These are phyloP conservation scores for Rhipidura dahli DNA, from an alignment of 2,113 vertebrate genomes.

Conservation along the genomic window DNA sequence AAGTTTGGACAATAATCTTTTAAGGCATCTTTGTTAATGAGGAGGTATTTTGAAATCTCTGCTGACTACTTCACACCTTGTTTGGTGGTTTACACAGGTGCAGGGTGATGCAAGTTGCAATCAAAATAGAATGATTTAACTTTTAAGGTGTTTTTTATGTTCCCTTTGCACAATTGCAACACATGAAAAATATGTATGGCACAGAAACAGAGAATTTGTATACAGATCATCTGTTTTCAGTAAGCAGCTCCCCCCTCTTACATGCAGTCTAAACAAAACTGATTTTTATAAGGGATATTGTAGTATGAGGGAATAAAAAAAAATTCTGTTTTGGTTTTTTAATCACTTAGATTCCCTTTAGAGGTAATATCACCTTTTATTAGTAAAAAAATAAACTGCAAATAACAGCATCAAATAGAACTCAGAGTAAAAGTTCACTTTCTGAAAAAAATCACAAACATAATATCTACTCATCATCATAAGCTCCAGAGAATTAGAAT, in stretches of 20 bases:
- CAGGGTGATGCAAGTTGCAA: not conserved
- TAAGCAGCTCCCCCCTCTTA: rapidly evolving
- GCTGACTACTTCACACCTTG: not conserved
- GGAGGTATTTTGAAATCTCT: not conserved
- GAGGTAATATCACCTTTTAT: not conserved
- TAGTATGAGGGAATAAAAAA: not conserved
- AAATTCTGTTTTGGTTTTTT: not conserved
- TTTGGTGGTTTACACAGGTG: slow-evolving; percentile 47
- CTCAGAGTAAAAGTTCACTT: not conserved
- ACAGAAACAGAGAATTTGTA: not conserved
- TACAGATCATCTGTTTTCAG: not conserved
- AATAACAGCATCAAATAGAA: not conserved
- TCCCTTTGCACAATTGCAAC: not conserved
- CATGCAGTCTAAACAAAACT: not conserved
- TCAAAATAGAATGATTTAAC: not conserved
- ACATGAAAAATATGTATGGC: not conserved
- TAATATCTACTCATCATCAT: not conserved
- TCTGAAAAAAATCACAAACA: not conserved
- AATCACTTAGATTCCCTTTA: not conserved
- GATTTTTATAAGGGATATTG: not conserved
- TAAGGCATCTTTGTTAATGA: not conserved
- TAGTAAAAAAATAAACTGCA: not conserved
- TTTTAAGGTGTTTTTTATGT: not conserved
- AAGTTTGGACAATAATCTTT: not conserved
- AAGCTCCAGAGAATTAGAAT: not conserved